A percentile compares a stretch with the other conserved stretches of the same genome.
Evolutionary conservation across 2,113 vertebrate species (phyloP).

Genomic region (Sarotherodon lohbergeri): DNA sequence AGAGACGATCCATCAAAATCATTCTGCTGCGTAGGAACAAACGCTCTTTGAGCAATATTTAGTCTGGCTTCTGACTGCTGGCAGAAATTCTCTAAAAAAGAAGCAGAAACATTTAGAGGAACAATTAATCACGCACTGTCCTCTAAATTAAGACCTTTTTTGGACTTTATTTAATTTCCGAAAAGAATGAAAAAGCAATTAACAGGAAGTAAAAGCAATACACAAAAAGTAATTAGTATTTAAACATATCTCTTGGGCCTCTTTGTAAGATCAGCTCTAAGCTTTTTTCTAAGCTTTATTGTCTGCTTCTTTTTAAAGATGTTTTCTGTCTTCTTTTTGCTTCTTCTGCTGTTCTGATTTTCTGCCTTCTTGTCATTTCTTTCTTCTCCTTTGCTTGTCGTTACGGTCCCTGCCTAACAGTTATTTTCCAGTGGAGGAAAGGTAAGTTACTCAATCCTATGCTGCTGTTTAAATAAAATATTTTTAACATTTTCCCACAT

Average conservation of each 20-base stretch:
- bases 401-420: conserved; percentile 18
- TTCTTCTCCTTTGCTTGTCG: not conserved
- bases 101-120: not conserved
- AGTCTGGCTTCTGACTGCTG: not conserved
- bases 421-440: conserved; percentile 69
- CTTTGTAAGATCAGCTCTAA: not conserved
- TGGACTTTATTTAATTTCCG: not conserved
- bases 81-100: not conserved
- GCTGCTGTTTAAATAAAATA: not conserved
- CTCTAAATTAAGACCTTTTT: not conserved
- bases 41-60: not conserved
- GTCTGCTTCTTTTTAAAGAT: not conserved
- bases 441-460: conserved; percentile 52
- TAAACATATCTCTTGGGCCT: not conserved
- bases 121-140: conserved; percentile 3
- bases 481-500: not conserved
- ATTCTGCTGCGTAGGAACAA: not conserved
- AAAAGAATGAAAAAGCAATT: conserved; percentile 1
- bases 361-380: conserved; percentile 6
- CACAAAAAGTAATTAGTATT: not conserved
- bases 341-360: not conserved
- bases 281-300: not conserved
- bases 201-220: not conserved
- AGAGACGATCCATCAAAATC: not conserved
- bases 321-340: not conserved